Base-by-base conservation (phyloP, 2,888 invertebrate genomes). In the Sisyra nigra region DNA sequence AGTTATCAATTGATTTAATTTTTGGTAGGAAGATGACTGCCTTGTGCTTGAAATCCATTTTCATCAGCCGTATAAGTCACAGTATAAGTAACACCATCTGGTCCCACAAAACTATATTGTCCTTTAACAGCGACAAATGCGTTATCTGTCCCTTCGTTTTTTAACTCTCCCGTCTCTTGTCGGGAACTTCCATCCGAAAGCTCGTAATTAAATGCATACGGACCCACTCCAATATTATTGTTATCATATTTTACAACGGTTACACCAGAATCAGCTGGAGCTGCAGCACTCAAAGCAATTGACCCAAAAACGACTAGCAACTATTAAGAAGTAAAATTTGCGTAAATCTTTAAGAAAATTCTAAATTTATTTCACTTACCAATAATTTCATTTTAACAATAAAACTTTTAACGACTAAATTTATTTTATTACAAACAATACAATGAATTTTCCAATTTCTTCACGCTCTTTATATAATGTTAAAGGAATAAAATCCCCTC, bases 161-260 rank as follows among this genome's bases (percentile, higher is more conserved):
- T 48, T 3, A 51, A 35, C 38, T 52, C 50, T 15, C 53, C 56
- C 40, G 51, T 46, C 48, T 58, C 58, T 48, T 55, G 49, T 19
- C 52, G 51, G 7, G 47, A 37, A 33, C 48, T 52, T 7, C 57
- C 57, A 46, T 58, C 54, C 43, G 56, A 56, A 32, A 50, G 52
- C 44, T 52, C 50, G 40, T 54, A 57, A 14, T 54, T 55, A 37
- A 24, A 51, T 13, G 40, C 31, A 35, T 44, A 44, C 10, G 15
- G 29, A 19, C 34, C 40, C 9, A 66, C 37, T 14, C 43, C 67
- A 31, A 71, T 68, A 48, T 66, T 63, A 44, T 66, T 62, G 29
- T 65, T 63, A 32, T 61, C 69, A 49, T 72, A 71, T 31, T 69
- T 65, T 15, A 74, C 49, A 30, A 71, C 67, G 55, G 61, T 58